Conservation (phyloP, 1,140 invertebrate species). For the Drosophila yakuba region DNA sequence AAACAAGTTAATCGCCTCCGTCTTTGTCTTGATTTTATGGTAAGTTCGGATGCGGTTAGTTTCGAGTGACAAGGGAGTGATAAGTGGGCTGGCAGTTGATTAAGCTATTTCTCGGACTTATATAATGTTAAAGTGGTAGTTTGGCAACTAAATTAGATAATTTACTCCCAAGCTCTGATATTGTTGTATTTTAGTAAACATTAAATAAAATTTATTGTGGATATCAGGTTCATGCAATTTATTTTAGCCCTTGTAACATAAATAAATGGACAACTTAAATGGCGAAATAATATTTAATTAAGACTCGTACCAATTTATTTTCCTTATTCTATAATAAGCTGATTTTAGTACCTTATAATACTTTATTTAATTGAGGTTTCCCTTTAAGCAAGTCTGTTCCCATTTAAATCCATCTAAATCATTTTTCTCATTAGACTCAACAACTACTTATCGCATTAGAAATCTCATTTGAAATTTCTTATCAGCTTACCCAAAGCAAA, state of each 20-base stretch:
- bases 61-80: conserved; percentile 43
- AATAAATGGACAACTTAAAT: too few species aligned
- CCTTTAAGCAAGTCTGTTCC: too few species aligned
- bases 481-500: conserved; percentile 16
- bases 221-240: too few species aligned
- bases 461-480: conserved; percentile 12
- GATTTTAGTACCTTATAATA: too few species aligned
- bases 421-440: neutral
- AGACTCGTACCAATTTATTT: too few species aligned
- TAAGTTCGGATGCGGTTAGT: conserved; percentile 26
- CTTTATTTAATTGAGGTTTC: too few species aligned
- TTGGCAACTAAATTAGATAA: conserved; percentile 4
- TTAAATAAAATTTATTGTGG: neutral
- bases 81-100: conserved; percentile 40
- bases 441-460: neutral
- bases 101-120: conserved; percentile 10
- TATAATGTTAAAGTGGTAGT: conserved; percentile 8
- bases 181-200: neutral
- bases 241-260: too few species aligned
- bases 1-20: conserved; percentile 74
- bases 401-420: neutral
- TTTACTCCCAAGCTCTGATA: neutral
- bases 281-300: too few species aligned
- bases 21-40: conserved; percentile 36
- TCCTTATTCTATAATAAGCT: too few species aligned